phyloP scores from a whole-genome alignment of 2,113 vertebrate genomes.

The Gadus chalcogrammus region DNA sequence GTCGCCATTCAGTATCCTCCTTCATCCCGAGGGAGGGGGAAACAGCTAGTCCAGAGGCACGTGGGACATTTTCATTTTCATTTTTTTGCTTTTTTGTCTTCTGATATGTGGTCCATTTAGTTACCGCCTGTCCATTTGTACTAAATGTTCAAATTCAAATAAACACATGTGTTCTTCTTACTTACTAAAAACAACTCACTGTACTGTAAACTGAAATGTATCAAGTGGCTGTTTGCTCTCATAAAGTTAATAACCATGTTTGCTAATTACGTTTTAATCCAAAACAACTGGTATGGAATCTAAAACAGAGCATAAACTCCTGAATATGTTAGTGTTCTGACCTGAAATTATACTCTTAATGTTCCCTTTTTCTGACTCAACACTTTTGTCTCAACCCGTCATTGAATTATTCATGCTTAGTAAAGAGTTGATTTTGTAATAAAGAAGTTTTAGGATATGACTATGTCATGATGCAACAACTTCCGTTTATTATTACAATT shows the following conservation, averaged over 20 bases:
- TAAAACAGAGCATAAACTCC: background rate
- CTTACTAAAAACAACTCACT: too few relatives aligned
- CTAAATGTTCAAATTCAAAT: too few relatives aligned
- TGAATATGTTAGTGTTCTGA: conserved; percentile 10
- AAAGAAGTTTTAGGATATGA: conserved; percentile 11
- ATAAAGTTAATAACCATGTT: too few relatives aligned
- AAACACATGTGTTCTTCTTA: too few relatives aligned
- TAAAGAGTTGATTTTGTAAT: background rate
- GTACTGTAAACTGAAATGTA: too few relatives aligned
- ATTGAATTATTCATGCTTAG: too few relatives aligned
- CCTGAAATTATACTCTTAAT: background rate
- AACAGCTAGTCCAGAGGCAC: background rate
- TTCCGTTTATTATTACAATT: conserved; percentile 1
- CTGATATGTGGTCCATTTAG: too few relatives aligned
- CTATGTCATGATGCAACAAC: background rate
- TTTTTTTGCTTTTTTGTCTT: background rate
- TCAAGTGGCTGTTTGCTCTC: too few relatives aligned
- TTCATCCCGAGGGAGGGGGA: background rate
- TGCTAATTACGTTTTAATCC: too few relatives aligned
- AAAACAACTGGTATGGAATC: too few relatives aligned
- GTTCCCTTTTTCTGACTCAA: background rate
- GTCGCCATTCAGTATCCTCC: background rate
- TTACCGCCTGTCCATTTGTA: too few relatives aligned
- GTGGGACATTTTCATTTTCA: background rate
- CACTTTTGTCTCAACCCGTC: background rate